Conservation (phyloP, 2,888 invertebrate species). For the Synergus japonicus region DNA sequence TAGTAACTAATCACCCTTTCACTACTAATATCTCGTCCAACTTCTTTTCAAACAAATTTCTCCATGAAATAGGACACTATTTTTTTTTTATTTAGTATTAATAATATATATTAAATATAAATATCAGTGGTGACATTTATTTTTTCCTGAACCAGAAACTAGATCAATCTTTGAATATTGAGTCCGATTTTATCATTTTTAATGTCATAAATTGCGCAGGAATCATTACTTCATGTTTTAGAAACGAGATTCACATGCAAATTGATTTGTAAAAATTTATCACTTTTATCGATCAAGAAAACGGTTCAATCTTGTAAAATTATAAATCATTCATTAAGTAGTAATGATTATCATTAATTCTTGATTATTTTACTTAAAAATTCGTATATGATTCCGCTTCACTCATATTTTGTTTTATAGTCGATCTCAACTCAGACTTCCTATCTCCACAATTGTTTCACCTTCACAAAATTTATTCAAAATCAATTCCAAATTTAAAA, state of each 20-base stretch:
- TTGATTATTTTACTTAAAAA: not conserved
- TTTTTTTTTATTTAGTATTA: not conserved
- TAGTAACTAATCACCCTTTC: not conserved
- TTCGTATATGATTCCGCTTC: no score
- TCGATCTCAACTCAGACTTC: no score
- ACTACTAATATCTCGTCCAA: not conserved
- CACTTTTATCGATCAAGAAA: not conserved
- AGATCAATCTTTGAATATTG: conserved; percentile 11
- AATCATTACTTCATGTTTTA: conserved; percentile 7
- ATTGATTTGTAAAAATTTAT: not conserved
- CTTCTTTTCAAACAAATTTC: conserved; percentile 1
- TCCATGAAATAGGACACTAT: not conserved
- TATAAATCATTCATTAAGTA: not conserved
- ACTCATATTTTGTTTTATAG: no score
- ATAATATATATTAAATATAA: not conserved
- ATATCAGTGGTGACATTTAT: not conserved
- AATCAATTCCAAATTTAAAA: not conserved
- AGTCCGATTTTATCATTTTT: conserved; percentile 11
- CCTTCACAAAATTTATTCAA: not conserved
- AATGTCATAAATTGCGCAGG: not conserved
- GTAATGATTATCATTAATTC: not conserved
- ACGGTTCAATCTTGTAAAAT: not conserved
- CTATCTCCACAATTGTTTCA: not conserved
- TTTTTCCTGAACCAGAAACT: not conserved
- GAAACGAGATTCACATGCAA: conserved; percentile 6